phyloP scores from a whole-genome alignment of 1,140 invertebrate genomes.

The Calephelis virginiensis region DNA sequence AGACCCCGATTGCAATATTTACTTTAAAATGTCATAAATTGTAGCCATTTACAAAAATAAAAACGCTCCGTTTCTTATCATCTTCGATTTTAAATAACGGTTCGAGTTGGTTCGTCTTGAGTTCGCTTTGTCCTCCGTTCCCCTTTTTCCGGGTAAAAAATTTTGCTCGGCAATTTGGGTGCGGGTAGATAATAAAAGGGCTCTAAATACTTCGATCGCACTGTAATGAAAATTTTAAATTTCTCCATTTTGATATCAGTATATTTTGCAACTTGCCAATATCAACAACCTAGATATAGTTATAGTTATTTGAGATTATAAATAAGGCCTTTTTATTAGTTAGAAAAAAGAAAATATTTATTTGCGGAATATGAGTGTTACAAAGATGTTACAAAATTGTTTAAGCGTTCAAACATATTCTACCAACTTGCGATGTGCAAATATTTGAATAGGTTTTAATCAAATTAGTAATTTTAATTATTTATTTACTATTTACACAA shows the following conservation, averaged over 20 bases:
- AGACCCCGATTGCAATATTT: conserved; percentile 66
- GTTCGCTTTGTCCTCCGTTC: conserved; percentile 65
- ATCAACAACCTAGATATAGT: neutral
- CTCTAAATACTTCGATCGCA: conserved; percentile 75
- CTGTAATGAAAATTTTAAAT: conserved; percentile 76
- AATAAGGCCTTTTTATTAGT: too few relatives aligned
- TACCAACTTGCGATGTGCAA: too few relatives aligned
- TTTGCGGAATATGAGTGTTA: too few relatives aligned
- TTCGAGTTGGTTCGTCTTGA: conserved; percentile 57
- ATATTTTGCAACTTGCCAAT: conserved; percentile 19
- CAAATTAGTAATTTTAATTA: too few relatives aligned
- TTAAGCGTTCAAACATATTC: too few relatives aligned
- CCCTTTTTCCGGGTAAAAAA: conserved; percentile 68
- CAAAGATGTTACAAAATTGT: too few relatives aligned
- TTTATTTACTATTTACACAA: too few relatives aligned
- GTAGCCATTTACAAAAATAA: conserved; percentile 73
- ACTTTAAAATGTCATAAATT: conserved; percentile 72
- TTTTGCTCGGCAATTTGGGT: conserved; percentile 79
- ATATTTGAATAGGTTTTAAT: too few relatives aligned
- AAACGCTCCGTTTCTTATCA: conserved; percentile 74
- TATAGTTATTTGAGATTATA: too few relatives aligned
- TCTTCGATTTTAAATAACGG: conserved; percentile 77
- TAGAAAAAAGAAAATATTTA: too few relatives aligned
- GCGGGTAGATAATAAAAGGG: conserved; percentile 79
- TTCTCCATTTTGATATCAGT: conserved; percentile 72